Percentiles rank a stretch among this genome's conserved stretches.
Evolutionary conservation across 2,113 vertebrate species (phyloP).

Genomic region (Pluvialis apricaria): DNA sequence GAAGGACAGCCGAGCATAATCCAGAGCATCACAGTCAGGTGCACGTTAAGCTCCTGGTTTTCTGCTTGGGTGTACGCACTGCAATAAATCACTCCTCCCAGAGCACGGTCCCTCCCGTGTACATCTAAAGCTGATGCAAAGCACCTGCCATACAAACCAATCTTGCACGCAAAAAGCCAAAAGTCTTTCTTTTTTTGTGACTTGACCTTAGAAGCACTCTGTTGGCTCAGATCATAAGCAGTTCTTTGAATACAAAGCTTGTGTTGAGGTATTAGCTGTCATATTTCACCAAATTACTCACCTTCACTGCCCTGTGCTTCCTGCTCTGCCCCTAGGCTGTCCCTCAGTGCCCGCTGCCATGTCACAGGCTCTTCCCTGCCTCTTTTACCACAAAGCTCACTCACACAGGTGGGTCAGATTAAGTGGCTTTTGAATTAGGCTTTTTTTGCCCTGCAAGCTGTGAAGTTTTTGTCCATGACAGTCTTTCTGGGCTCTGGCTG

Average conservation of each 20-base stretch:
- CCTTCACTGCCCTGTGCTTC: too few species aligned
- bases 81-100: not conserved
- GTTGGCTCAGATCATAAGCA: not conserved
- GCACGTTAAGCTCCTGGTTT: not conserved
- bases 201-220: not conserved
- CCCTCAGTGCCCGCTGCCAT: not conserved
- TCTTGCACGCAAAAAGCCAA: not conserved
- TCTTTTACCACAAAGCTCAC: not conserved
- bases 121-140: not conserved
- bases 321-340: too few species aligned
- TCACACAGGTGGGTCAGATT: accelerated
- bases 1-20: accelerated
- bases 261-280: not conserved
- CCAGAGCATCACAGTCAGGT: not conserved
- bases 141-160: not conserved
- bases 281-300: not conserved
- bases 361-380: not conserved
- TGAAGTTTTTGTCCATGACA: accelerated
- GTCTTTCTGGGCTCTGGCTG: not conserved
- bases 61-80: not conserved
- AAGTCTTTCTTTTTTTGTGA: not conserved
- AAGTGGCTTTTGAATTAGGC: not conserved
- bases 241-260: not conserved
- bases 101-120: not conserved
- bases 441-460: not conserved